Conservation (phyloP, 2,888 invertebrate species). For the Agrotis ipsilon region DNA sequence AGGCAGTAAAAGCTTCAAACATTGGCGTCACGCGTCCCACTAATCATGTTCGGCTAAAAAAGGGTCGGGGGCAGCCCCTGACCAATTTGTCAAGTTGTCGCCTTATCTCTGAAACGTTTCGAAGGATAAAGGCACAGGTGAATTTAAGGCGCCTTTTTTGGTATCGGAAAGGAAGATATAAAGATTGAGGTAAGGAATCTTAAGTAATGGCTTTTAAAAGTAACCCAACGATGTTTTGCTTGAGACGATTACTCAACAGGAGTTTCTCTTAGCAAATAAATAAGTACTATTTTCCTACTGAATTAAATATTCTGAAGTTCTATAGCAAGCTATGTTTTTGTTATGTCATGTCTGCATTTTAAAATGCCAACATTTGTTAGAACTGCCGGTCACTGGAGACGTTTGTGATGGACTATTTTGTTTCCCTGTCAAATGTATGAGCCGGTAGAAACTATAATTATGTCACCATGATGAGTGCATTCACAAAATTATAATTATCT, state of each 20-base stretch:
- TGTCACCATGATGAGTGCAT: too few species aligned
- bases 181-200: too few species aligned
- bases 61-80: conserved; percentile 42
- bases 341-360: neutral
- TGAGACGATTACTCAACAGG: too few species aligned
- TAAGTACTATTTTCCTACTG: neutral
- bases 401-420: too few species aligned
- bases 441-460: too few species aligned
- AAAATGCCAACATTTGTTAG: too few species aligned
- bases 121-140: conserved; percentile 46
- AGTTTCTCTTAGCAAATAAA: too few species aligned
- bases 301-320: neutral
- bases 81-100: conserved; percentile 63
- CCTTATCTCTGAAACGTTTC: conserved; percentile 52
- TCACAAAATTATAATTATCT: too few species aligned
- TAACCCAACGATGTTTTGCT: too few species aligned
- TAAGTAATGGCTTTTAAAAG: too few species aligned
- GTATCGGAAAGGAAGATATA: neutral
- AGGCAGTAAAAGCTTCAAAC: conserved; percentile 45
- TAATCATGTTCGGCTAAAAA: conserved; percentile 60
- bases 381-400: too few species aligned
- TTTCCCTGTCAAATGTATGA: too few species aligned
- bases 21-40: conserved; percentile 24
- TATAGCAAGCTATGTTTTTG: neutral
- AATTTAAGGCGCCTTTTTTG: conserved; percentile 29